These are phyloP conservation scores for Lobophora halterata DNA, from an alignment of 2,888 invertebrate species.

Conservation along the genomic window DNA sequence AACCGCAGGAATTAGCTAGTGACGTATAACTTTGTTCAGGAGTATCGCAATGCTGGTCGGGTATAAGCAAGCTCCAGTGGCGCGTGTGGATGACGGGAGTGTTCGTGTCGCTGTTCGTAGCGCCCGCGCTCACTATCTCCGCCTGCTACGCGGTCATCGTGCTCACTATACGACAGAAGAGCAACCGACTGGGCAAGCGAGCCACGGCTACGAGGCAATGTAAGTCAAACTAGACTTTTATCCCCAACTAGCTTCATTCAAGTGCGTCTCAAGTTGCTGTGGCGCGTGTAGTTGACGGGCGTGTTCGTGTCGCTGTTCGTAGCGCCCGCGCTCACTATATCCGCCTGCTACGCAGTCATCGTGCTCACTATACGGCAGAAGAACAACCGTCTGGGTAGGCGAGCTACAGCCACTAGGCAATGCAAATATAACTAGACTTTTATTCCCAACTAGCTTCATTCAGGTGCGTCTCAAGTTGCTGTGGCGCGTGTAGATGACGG, in stretches of 20 bases:
- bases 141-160: constrained; percentile 96
- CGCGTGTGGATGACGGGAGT: constrained; percentile 94
- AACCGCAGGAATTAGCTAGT: too few species aligned
- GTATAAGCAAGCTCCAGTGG: constrained; percentile 88
- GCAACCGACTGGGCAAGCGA: constrained; percentile 76
- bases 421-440: too few species aligned
- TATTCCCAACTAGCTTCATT: too few species aligned
- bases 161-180: constrained; percentile 93
- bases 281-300: constrained; percentile 94
- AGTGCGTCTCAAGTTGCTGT: constrained; percentile 83
- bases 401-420: constrained; percentile 62
- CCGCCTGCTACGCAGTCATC: constrained; percentile 94
- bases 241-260: too few species aligned
- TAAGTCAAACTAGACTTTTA: constrained; percentile 48
- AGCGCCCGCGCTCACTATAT: constrained; percentile 92
- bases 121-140: constrained; percentile 93
- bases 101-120: constrained; percentile 89
- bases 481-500: constrained; percentile 94
- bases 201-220: constrained; percentile 66
- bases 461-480: constrained; percentile 84
- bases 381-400: constrained; percentile 79
- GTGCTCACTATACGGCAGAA: constrained; percentile 95
- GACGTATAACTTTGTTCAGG: constrained; percentile 56
- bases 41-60: constrained; percentile 93
- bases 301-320: constrained; percentile 91